Percentiles rank a stretch among this genome's conserved stretches.
Conservation (phyloP, 2,797 vertebrate species). For the Falco peregrinus region DNA sequence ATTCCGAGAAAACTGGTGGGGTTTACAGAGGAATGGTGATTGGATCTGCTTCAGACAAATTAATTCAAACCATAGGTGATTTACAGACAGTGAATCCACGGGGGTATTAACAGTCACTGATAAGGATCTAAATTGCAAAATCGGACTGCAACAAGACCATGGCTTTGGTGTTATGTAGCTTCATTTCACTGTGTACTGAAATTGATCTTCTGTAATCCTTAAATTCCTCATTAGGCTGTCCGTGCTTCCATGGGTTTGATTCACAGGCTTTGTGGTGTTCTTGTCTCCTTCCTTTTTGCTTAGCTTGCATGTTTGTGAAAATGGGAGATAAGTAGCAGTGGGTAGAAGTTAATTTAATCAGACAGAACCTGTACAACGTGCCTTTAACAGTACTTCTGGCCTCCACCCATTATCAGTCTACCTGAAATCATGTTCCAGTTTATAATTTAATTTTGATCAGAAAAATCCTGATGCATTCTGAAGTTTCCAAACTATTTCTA, state of each 20-base stretch:
- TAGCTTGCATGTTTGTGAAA: constrained; percentile 13
- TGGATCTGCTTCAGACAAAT: constrained; percentile 41
- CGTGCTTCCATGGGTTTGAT: neutral
- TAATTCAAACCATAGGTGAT: constrained; percentile 54
- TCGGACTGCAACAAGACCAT: neutral
- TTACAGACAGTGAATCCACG: constrained; percentile 34
- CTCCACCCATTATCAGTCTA: neutral
- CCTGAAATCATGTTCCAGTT: neutral
- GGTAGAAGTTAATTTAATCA: neutral
- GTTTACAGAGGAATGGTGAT: constrained; percentile 3
- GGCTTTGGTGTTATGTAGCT: neutral
- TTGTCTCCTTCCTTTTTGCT: neutral
- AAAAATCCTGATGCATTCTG: neutral
- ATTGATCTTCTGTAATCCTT: constrained; percentile 54
- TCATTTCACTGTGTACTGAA: constrained; percentile 18
- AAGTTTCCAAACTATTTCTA: neutral
- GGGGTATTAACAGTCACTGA: constrained; percentile 27
- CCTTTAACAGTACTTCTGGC: neutral
- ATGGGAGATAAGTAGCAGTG: neutral
- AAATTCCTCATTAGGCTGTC: constrained; percentile 33
- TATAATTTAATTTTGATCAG: neutral
- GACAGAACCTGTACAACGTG: neutral
- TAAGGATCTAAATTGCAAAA: constrained; percentile 34
- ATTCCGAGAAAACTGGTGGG: constrained; percentile 43
- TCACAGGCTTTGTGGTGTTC: constrained; percentile 4